These are phyloP conservation scores for Mactromeris polynyma DNA, from an alignment of 2,888 invertebrate genomes.

Conservation along the genomic window DNA sequence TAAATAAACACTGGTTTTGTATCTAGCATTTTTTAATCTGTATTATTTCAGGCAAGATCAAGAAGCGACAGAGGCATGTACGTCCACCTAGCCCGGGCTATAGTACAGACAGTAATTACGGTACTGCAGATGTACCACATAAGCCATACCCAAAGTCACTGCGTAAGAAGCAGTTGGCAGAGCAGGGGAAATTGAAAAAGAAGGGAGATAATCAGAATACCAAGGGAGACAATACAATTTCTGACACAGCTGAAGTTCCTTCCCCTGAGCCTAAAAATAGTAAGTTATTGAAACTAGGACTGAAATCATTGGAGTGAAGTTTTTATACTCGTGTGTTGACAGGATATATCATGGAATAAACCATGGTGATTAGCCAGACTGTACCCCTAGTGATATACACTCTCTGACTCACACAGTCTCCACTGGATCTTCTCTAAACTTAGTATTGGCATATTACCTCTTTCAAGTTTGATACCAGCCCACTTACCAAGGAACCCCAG, in stretches of 20 bases:
- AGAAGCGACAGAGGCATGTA: constrained; percentile 68
- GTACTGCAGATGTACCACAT: constrained; percentile 81
- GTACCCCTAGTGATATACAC: too few species aligned
- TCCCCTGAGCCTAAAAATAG: constrained; percentile 34
- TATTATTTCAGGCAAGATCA: not conserved
- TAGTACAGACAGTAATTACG: constrained; percentile 87
- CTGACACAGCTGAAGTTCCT: constrained; percentile 14
- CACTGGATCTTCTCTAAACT: too few species aligned
- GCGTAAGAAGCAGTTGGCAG: constrained; percentile 83
- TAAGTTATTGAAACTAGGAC: too few species aligned
- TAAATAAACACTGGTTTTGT: not conserved
- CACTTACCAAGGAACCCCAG: too few species aligned
- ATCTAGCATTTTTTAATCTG: not conserved
- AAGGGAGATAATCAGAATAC: constrained; percentile 48
- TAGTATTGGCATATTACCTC: too few species aligned
- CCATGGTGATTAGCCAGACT: too few species aligned
- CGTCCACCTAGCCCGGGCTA: constrained; percentile 86
- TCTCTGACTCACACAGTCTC: too few species aligned
- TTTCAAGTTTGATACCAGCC: too few species aligned
- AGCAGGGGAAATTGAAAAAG: constrained; percentile 75
- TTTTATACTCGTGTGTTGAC: too few species aligned
- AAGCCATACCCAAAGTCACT: constrained; percentile 87
- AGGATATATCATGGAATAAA: too few species aligned
- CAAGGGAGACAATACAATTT: constrained; percentile 22
- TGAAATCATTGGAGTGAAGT: too few species aligned